Base-by-base conservation (phyloP, 2,797 vertebrate species). In the Scolopax bukidnonensis region DNA sequence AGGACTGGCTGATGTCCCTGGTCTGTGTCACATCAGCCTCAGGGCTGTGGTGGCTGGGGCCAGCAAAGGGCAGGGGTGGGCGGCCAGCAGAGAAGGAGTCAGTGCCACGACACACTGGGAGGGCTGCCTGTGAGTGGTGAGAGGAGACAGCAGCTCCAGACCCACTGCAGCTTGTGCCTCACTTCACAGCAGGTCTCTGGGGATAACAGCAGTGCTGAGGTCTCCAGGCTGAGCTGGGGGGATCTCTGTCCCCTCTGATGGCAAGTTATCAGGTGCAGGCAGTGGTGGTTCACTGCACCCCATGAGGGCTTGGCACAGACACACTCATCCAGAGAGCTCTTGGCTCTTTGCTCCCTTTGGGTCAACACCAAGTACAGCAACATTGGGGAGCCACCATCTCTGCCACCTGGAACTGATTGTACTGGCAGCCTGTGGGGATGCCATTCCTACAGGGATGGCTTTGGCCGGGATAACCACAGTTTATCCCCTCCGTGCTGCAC, bases 51-150 rank as follows among this genome's bases (percentile, higher is more conserved):
- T 43, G 51, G 60, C 32, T 11, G 45, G 11, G 63, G n/a, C 33
- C 40, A 20, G 64, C 56, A 10, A 23, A 19, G 19, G 41, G 41
- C 41, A 41, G 41, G 41, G 41, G 41, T 41, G 41, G 41, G 41
- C 24, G 48, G 40, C 10, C 53, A 40, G 56, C 40, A 19, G 24
- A 16, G 51, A 19, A 8, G 6, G 16, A 21, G 13, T 48, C 59
- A 12, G 67, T 43, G 33, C 76, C 36, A 27, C 3, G 1, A 50
- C 36, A 3, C 27, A 8, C n/a, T 1, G 2, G 3, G 32, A 50
- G 25, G 21, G 32, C 36, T 59, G 51, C 23, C 45, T 43, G 27
- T 32, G 18, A 43, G 38, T 3, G 15, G 25, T 28, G 59, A 64
- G 43, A 65, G 48, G 43, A 27, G 51, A 43, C 43, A n/a, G 67